phyloP scores from a whole-genome alignment of 2,113 vertebrate species.

The Theristicus caerulescens region DNA sequence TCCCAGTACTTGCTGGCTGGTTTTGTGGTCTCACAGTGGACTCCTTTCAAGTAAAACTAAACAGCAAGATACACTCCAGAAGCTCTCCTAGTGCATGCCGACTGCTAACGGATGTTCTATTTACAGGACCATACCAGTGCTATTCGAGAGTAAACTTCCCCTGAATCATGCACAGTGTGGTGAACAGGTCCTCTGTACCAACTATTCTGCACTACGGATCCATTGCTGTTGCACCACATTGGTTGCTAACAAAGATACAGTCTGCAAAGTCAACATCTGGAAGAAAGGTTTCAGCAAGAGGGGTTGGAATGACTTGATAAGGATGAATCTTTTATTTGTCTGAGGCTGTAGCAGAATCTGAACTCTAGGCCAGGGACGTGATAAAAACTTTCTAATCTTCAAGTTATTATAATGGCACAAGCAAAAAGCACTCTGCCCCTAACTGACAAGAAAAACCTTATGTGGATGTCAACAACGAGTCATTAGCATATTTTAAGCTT shows the following conservation, averaged over 20 bases:
- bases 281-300: neutral
- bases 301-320: neutral
- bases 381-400: neutral
- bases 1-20: neutral
- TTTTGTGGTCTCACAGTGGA: neutral
- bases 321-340: neutral
- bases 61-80: neutral
- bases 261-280: neutral
- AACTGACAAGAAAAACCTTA: neutral
- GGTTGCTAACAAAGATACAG: neutral
- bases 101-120: neutral
- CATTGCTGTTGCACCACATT: neutral
- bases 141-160: rapidly evolving
- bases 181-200: neutral
- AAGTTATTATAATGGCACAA: neutral
- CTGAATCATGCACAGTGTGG: neutral
- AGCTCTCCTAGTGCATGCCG: neutral
- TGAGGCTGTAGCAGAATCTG: neutral
- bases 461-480: neutral
- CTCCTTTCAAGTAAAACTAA: neutral
- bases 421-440: neutral
- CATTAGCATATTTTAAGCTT: neutral
- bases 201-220: no score
- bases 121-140: neutral
- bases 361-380: neutral